Base-by-base conservation (phyloP, 2,888 invertebrate species). In the Strigamia maritima region DNA sequence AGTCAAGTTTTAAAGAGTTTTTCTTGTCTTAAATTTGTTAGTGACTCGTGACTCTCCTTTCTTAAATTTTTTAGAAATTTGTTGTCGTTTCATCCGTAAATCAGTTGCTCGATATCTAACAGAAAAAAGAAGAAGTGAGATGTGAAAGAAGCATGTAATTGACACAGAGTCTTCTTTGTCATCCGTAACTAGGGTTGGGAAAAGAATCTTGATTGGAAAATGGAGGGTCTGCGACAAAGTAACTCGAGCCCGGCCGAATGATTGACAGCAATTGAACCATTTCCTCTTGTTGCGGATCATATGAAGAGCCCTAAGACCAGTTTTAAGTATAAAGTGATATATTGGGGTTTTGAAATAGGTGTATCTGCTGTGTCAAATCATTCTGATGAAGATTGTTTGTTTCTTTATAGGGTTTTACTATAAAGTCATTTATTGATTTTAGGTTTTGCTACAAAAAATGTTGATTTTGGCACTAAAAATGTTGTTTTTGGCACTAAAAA, bases 71-170 rank as follows among this genome's bases (percentile, higher is more conserved):
- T 54, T 10, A 19, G 6, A 19, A 54, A 54, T 19, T 54, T 19
- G 54, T 54, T 54, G 54, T 54, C 44, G 44, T 14, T 44, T 44
- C 44, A 16, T 44, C 4, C 16, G 44, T 44, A 44, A 44, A 44
- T 44, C 44, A 65, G 60, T 22, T 24, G 60, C 60, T 65, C 60
- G 60, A 65, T 65, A 65, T 65, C 24, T 8, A 54, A 4, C 19
- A 54, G 19, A 54, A 54, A 54, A 54, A 54, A 54, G 12, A 28
- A 70, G 28, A 3, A 26, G 70, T 14, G 7, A 28, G 70, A 70
- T 70, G 70, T 70, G 26, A 70, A 70, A 70, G 70, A 70, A 70
- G 70, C 70, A 70, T 70, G 70, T 70, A 70, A 70, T 70, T 70
- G 70, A 70, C 70, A 70, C 70, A 70, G 26, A 28, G 70, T 70